Evolutionary conservation across 2,888 invertebrate species (phyloP), one percentile per base, ranked within the genome.

Genomic region (Diplolepis rosae): DNA sequence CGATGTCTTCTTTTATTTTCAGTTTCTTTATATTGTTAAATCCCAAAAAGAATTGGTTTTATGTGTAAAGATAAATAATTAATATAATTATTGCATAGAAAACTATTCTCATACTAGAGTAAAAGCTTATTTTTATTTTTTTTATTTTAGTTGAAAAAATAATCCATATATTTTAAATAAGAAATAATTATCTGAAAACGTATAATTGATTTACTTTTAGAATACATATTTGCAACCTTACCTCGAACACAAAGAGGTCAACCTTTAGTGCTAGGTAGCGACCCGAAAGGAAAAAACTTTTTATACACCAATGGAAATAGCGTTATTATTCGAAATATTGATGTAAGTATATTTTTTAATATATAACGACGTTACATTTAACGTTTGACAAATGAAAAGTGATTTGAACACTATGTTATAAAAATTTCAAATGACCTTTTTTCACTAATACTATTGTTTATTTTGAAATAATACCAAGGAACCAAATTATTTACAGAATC

Each of bases 221-320:
- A 95, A 89, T 95, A 93, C 89, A 94, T 95, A 89, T 98, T 96
- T 90, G 96, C 98, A 77, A 95, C 98, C 69, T 90, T 99, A 86
- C 99, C 99, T 73, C 93, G 95, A 84, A 99, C 99, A 68, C 94
- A 95, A 87, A 92, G 99, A 82, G 99, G 99, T 32, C 95, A 96
- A 81, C 97, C 98, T 45, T 92, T 99, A 81, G 98, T 99, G 68
- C 90, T 99, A 83, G 97, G 98, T 71, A 95, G 95, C 48, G 98
- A 98, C 90, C 98, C 99, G 2, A 98, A 98, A 90, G 98, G 98
- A 66, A 96, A 96, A 85, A 98, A 95, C 87, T 97, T 99, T 90
- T 92, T 99, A 66, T 99, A 99, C 89, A 95, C 97, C 75, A 98
- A 98, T 91, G 98, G 98, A 78, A 98, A 98, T 89, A 98, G 97